Evolutionary conservation across 2,113 vertebrate species (phyloP).

Genomic region (Serilophus lunatus): DNA sequence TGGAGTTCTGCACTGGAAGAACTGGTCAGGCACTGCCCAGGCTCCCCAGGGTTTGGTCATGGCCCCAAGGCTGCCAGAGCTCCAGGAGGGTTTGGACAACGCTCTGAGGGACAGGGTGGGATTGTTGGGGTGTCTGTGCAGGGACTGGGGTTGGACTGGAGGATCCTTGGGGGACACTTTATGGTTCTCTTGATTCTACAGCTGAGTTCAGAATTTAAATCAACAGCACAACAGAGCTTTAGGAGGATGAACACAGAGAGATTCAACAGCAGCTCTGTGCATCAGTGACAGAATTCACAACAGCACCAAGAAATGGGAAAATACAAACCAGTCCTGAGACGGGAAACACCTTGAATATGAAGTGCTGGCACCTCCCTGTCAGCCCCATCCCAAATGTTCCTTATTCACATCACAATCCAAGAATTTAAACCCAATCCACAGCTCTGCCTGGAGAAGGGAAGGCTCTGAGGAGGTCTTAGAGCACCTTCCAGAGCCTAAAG

Average conservation of each 20-base stretch:
- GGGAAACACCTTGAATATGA: rapidly evolving
- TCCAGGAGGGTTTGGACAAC: neutral
- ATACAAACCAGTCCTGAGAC: neutral
- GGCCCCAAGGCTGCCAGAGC: neutral
- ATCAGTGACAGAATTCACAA: rapidly evolving
- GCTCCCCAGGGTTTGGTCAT: neutral
- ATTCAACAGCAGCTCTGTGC: neutral
- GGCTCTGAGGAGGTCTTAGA: neutral
- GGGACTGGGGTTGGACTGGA: rapidly evolving
- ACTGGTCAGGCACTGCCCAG: neutral
- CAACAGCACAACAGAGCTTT: neutral
- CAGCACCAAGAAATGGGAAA: neutral
- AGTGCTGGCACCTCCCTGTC: neutral
- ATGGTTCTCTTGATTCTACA: neutral
- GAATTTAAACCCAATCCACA: neutral
- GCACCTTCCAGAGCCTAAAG: neutral
- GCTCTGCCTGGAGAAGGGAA: neutral
- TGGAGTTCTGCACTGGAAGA: neutral
- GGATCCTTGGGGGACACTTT: rapidly evolving
- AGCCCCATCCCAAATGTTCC: neutral
- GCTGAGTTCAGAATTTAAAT: neutral
- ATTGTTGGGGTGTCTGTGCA: neutral
- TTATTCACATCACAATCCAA: neutral
- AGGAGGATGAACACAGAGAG: neutral
- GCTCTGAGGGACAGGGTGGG: neutral